Base-by-base conservation (phyloP, 2,888 invertebrate species). In the Griposia aprilina region DNA sequence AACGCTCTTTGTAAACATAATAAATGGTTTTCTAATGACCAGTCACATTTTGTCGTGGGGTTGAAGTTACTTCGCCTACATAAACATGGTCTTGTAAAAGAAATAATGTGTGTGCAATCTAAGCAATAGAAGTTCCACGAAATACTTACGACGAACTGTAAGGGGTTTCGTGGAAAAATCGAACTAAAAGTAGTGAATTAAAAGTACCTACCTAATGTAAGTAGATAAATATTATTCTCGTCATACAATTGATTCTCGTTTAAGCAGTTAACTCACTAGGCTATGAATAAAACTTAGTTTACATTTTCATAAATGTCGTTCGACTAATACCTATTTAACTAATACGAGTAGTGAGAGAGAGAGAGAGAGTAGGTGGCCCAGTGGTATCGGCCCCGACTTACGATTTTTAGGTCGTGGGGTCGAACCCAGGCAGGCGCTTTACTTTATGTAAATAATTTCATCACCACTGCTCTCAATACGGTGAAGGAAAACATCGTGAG, bases 11-110 rank as follows among this genome's bases (percentile, higher is more conserved):
- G 90, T 90, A 76, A 20, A 71, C 80, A 82, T 90, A 89, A 90
- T 82, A 90, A 89, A 92, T 92, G 90, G 85, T 82, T 88, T 90
- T 90, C 76, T 91, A 90, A 92, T 90, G 90, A 81, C 82, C 80
- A n/a, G 50, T 63, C 23, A 81, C 84, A 84, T 87, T 80, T 84
- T 79, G 82, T 83, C 72, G 68, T 74, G n/a, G 62, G 75, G 7
- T 72, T 67, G 41, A 74, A 82, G 60, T 70, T 82, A 82, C 74
- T 59, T 59, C 75, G 60, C 60, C 59, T 74, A 65, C 68, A 41
- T 30, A 55, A 52, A 50, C 62, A 59, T 62, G 26, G 23, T 50
- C 52, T 68, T 72, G 13, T 17, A n/a, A 23, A 78, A 65, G 7
- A 63, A 50, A 77, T 63, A 45, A 52, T 81, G 1, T 60, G 50